phyloP scores from a whole-genome alignment of 2,888 invertebrate species.

The Cremastobaeus sp. region DNA sequence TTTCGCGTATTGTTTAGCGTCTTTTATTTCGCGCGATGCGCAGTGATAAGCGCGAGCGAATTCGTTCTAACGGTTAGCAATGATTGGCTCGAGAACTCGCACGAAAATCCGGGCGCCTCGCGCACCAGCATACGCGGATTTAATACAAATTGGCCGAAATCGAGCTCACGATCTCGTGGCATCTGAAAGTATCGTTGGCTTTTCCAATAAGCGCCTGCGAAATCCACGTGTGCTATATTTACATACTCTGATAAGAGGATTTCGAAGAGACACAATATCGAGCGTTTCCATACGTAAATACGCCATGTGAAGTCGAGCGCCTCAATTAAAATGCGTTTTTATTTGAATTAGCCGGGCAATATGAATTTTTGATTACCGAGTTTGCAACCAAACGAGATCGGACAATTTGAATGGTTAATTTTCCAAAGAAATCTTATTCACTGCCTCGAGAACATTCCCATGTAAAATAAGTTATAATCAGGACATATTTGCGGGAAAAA shows the following conservation, averaged over 20 bases:
- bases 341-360: slow-evolving; percentile 13
- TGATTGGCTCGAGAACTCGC: slow-evolving; percentile 9
- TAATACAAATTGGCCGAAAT: slow-evolving; percentile 42
- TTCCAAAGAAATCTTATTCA: too few species aligned
- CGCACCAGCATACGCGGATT: slow-evolving; percentile 23
- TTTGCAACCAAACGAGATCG: too few species aligned
- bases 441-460: too few species aligned
- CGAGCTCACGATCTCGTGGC: slow-evolving; percentile 7
- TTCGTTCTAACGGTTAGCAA: slow-evolving; percentile 2
- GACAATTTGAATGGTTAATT: too few species aligned
- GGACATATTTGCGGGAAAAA: too few species aligned
- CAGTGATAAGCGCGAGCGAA: not conserved
- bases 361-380: slow-evolving; percentile 3
- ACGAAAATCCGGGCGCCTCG: not conserved
- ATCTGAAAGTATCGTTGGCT: slow-evolving; percentile 23
- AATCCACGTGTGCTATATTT: slow-evolving; percentile 31
- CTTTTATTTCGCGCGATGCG: slow-evolving; percentile 9
- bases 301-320: slow-evolving; percentile 1
- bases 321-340: slow-evolving; percentile 32
- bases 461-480: too few species aligned
- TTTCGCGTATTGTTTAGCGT: slow-evolving; percentile 15
- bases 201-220: slow-evolving; percentile 34
- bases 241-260: slow-evolving; percentile 41
- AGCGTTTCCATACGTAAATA: slow-evolving; percentile 15
- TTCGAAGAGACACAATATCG: slow-evolving; percentile 4